Evolutionary conservation across 1,140 invertebrate genomes (phyloP).

Genomic region (Ctenoplectra terminalis): DNA sequence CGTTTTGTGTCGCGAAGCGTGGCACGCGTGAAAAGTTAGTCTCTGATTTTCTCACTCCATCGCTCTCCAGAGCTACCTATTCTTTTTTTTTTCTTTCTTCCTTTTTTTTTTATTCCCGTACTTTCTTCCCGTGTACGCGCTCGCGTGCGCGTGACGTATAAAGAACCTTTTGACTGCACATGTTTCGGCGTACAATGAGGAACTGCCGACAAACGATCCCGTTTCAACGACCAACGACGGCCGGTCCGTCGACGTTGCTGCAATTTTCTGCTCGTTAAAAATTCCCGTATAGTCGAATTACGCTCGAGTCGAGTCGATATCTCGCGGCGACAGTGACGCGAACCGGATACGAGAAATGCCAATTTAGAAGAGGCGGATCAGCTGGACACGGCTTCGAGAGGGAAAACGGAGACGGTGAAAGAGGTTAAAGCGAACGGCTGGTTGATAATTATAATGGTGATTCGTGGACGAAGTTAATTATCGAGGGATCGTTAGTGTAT

Average conservation of each 20-base stretch:
- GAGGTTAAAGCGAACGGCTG: too few relatives aligned
- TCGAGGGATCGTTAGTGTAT: not conserved
- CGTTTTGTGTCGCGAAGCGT: conserved; percentile 12
- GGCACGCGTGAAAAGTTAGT: conserved; percentile 41
- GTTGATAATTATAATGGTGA: not conserved
- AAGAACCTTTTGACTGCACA: conserved; percentile 22
- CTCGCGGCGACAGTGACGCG: too few relatives aligned
- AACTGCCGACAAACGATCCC: conserved; percentile 26
- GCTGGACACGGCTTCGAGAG: not conserved
- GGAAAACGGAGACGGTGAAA: too few relatives aligned
- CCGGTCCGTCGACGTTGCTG: not conserved
- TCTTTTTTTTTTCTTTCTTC: too few relatives aligned
- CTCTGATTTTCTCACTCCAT: too few relatives aligned
- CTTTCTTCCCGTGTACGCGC: not conserved
- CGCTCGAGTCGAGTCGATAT: not conserved
- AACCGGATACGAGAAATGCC: not conserved
- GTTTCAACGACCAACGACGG: not conserved
- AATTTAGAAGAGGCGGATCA: not conserved
- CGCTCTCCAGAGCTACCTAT: too few relatives aligned
- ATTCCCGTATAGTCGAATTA: not conserved
- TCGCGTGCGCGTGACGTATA: not conserved
- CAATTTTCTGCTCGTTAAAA: conserved; percentile 20
- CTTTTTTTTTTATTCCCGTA: conserved; percentile 12
- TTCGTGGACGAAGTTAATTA: not conserved
- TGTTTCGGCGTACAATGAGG: conserved; percentile 24